Conservation (phyloP, 1,140 invertebrate genomes). For the Euschistus heros region DNA sequence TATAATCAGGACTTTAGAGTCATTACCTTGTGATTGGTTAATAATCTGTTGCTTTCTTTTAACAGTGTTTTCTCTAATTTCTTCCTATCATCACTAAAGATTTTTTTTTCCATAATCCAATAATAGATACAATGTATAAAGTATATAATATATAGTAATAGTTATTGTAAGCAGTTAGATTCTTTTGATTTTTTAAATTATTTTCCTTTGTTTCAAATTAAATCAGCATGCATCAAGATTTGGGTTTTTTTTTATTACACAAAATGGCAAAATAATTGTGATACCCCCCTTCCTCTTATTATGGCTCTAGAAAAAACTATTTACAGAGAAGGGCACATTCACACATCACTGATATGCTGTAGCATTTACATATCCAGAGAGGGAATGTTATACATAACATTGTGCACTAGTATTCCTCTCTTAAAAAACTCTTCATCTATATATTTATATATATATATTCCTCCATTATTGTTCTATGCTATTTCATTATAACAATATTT, state of each 20-base stretch:
- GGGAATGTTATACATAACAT: neutral
- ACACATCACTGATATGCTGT: constrained; percentile 21
- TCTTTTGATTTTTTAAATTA: constrained; percentile 2
- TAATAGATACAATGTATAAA: constrained; percentile 4
- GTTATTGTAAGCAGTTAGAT: constrained; percentile 12
- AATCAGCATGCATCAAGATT: neutral
- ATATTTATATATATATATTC: neutral
- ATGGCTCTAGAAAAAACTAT: constrained; percentile 13
- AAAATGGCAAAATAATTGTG: constrained; percentile 16
- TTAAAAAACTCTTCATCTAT: neutral
- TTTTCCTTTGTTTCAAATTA: neutral
- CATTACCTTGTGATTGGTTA: too few species aligned
- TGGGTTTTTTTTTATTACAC: constrained; percentile 5
- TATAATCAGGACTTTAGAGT: too few species aligned
- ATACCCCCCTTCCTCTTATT: neutral
- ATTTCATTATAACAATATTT: too few species aligned
- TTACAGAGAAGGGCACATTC: constrained; percentile 18
- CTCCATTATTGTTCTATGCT: too few species aligned
- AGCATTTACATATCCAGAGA: constrained; percentile 17
- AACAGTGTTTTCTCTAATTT: constrained; percentile 13
- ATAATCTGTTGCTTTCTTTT: constrained; percentile 23
- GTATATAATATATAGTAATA: constrained; percentile 13
- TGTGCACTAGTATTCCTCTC: constrained; percentile 7
- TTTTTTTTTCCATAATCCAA: neutral
- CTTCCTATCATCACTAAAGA: constrained; percentile 15